Percentiles rank a stretch among this genome's conserved stretches.
phyloP scores from a whole-genome alignment of 2,113 vertebrate genomes.

The Dascyllus trimaculatus region DNA sequence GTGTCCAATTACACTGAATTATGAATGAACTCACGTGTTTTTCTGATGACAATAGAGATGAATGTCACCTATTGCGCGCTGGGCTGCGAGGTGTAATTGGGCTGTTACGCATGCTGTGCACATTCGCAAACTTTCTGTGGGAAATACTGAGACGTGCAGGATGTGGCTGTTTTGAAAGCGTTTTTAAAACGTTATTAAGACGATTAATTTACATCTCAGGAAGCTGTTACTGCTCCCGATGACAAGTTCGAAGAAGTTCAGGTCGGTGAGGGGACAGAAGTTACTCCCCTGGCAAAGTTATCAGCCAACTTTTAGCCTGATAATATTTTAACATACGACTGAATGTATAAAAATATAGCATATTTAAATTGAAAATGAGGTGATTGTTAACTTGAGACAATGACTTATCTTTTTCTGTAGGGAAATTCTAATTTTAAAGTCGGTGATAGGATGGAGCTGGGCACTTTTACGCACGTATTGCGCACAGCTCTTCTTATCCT shows the following conservation, averaged over 20 bases:
- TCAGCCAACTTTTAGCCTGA: conserved; percentile 47
- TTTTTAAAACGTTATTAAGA: conserved; percentile 16
- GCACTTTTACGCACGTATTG: conserved; percentile 53
- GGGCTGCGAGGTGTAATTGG: conserved; percentile 64
- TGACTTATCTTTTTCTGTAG: not conserved
- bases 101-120: conserved; percentile 43
- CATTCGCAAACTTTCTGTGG: conserved; percentile 44
- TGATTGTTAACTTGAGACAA: not conserved
- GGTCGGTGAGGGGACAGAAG: conserved; percentile 32
- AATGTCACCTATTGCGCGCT: conserved; percentile 74
- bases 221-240: not conserved
- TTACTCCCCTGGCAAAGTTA: conserved; percentile 61
- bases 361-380: not conserved
- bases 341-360: not conserved
- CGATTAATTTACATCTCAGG: conserved; percentile 12
- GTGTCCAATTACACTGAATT: conserved; percentile 86
- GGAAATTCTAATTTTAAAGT: conserved; percentile 1
- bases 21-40: conserved; percentile 88
- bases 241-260: conserved; percentile 49
- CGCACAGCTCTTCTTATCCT: conserved; percentile 20
- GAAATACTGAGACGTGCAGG: not conserved
- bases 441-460: not conserved
- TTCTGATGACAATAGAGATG: conserved; percentile 83
- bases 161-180: too few species aligned
- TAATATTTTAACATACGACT: conserved; percentile 6